Percentiles rank a stretch among this genome's conserved stretches.
phyloP scores from a whole-genome alignment of 2,797 vertebrate species.

The Enteromius afrohamiltoni region DNA sequence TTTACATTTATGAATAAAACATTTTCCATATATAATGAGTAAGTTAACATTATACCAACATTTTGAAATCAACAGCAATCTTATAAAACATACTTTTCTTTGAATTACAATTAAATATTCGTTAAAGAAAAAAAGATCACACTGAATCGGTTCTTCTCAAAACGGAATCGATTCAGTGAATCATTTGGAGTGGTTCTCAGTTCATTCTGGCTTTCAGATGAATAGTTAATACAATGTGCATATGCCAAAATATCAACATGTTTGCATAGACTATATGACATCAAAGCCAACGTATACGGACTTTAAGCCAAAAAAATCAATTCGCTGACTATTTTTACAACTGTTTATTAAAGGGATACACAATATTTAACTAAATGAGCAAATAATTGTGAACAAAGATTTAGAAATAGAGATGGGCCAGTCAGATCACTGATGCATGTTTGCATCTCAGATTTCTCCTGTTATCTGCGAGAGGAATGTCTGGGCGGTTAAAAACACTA shows the following conservation, averaged over 20 bases:
- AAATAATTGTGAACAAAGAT: background rate
- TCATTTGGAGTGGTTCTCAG: background rate
- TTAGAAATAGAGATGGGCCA: background rate
- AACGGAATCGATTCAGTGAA: background rate
- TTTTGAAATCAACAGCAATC: too few relatives aligned
- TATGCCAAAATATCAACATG: background rate
- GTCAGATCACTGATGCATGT: background rate
- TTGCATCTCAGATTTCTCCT: background rate
- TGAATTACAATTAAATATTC: too few relatives aligned
- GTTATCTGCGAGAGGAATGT: conserved; percentile 20
- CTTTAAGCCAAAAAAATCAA: background rate
- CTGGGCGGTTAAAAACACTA: background rate
- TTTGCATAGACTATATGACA: background rate
- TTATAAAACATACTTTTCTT: too few relatives aligned
- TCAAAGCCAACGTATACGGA: background rate
- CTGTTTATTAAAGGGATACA: background rate
- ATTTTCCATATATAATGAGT: too few relatives aligned
- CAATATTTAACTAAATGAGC: background rate
- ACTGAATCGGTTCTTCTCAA: background rate
- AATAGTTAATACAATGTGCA: background rate
- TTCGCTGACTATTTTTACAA: background rate
- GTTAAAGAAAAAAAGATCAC: too few relatives aligned
- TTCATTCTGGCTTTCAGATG: background rate
- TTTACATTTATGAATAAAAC: too few relatives aligned
- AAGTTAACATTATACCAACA: too few relatives aligned